These are phyloP conservation scores for Rhinichthys osculus DNA, from an alignment of 2,797 vertebrate species.

Conservation along the genomic window DNA sequence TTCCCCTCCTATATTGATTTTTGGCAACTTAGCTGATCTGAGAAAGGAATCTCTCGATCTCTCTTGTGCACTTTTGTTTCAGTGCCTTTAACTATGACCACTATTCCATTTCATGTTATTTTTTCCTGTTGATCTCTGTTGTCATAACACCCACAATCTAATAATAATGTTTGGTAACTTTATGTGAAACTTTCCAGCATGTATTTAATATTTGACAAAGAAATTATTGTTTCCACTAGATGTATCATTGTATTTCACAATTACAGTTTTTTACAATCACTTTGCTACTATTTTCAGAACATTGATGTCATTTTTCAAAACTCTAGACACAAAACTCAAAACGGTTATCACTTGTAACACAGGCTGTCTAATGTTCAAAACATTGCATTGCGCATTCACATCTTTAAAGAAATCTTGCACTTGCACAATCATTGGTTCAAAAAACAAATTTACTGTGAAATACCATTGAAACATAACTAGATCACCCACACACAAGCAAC, in stretches of 20 bases:
- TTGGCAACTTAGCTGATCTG: not conserved
- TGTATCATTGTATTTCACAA: not conserved
- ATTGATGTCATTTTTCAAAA: too few relatives aligned
- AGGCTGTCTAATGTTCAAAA: too few relatives aligned
- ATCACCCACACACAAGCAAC: too few relatives aligned
- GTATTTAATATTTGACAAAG: not conserved
- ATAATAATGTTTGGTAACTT: not conserved
- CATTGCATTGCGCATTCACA: too few relatives aligned
- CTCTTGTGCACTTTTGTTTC: not conserved
- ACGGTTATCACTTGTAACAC: too few relatives aligned
- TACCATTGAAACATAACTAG: too few relatives aligned
- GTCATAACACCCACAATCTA: not conserved
- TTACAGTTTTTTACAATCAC: too few relatives aligned
- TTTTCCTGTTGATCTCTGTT: not conserved
- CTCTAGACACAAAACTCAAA: too few relatives aligned
- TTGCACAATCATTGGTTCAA: too few relatives aligned
- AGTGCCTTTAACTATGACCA: not conserved
- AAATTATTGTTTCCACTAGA: not conserved
- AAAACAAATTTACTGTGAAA: too few relatives aligned
- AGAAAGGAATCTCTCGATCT: not conserved
- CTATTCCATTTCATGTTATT: not conserved
- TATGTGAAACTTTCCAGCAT: not conserved
- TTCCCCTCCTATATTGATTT: conserved; percentile 11
- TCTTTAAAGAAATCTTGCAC: too few relatives aligned
- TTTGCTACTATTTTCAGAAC: too few relatives aligned